Conservation (phyloP, 2,113 vertebrate genomes). For the Trichomycterus rosablanca region DNA sequence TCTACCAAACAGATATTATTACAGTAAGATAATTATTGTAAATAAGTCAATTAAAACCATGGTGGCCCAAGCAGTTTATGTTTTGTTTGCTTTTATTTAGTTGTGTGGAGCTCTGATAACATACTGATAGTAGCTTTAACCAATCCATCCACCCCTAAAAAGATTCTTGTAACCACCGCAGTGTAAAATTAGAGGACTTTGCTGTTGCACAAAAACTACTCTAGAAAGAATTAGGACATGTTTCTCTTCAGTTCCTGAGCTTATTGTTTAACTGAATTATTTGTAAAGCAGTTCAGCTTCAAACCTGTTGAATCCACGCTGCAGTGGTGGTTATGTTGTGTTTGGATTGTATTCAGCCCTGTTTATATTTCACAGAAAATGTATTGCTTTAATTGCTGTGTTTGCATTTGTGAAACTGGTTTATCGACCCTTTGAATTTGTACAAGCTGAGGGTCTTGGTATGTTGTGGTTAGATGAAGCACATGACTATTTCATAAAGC, state of each 20-base stretch:
- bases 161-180: slow-evolving; percentile 11
- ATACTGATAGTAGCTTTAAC: slow-evolving; percentile 20
- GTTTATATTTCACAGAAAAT: slow-evolving; percentile 31
- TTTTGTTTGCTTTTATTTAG: neutral
- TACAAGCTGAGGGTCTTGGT: neutral
- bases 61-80: no score
- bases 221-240: neutral
- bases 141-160: neutral
- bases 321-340: slow-evolving; percentile 19
- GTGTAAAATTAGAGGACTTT: slow-evolving; percentile 21
- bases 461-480: neutral
- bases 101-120: neutral
- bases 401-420: neutral
- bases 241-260: neutral
- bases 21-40: no score
- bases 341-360: slow-evolving; percentile 25
- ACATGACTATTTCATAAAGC: neutral
- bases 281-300: slow-evolving; percentile 4
- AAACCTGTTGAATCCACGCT: neutral
- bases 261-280: neutral
- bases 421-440: neutral
- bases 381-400: slow-evolving; percentile 13
- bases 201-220: neutral
- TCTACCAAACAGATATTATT: no score
- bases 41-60: no score